Evolutionary conservation across 1,140 invertebrate genomes (phyloP), one percentile per base, ranked within the genome.

Genomic region (Zaprionus ghesquierei): DNA sequence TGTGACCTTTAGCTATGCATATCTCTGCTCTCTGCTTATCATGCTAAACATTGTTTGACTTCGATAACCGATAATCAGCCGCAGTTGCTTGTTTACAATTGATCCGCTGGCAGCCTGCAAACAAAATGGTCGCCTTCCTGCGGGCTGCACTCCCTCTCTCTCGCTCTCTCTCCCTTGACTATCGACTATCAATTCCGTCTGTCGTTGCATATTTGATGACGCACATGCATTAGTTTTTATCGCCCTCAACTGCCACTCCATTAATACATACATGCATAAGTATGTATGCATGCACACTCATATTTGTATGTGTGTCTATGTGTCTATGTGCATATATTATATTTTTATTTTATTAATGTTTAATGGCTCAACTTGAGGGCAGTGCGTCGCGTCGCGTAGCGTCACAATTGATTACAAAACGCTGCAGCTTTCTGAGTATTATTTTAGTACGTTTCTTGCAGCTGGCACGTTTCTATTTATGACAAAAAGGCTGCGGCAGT

Each of bases 351-450:
- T 69, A 54, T 54, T 54, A 33, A 41, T 61, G 66, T 31, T 62
- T 53, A 69, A 69, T 69, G 66, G 58, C 58, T 2, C 9, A 41
- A 12, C 23, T 53, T 63, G 49, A 9, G 49, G 23, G 15, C 31
- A 60, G 20, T 13, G 55, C 56, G 35, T 15, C 35, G 35, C 35
- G 56, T 62, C 33, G n/a, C n/a, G n/a, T n/a, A n/a, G n/a, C n/a
- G n/a, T n/a, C n/a, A n/a, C n/a, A 61, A 69, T 53, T 69, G 58
- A 69, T 69, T 61, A 69, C 49, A 69, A 54, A 63, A 63, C 66
- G 46, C 22, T 44, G 18, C 49, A 53, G 65, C 55, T 41, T 60
- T 66, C 33, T 18, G 56, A 33, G 54, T 50, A 35, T 59, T 60
- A 46, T 46, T 68, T 51, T 22, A 53, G 65, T 44, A 61, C 49